Evolutionary conservation across 1,140 invertebrate genomes (phyloP), one percentile per base, ranked within the genome.

Genomic region (Drosophila triauraria): DNA sequence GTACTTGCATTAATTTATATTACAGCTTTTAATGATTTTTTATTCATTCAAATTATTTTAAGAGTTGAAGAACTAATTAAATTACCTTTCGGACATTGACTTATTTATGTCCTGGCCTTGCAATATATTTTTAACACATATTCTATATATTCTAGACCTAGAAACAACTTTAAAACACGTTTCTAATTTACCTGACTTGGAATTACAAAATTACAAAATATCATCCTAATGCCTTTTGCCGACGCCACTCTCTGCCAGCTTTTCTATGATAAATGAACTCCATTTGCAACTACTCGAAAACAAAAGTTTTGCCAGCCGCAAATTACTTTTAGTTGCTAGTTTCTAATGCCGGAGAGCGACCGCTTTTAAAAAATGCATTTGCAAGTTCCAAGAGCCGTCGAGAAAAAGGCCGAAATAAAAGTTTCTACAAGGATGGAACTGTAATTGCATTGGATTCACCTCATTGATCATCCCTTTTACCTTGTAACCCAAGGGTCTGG

Each of bases 281-380:
- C 62, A 65, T 46, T 65, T 63, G 58, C 57, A 62, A 46, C 62
- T 35, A 46, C 40, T 46, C 40, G 46, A 51, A 35, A 69, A 44
- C 43, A 69, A 70, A 70, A 70, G 40, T 70, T 68, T 70, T 12
- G 27, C 40, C 25, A 13, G 58, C 64, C 67, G 25, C 67, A 70
- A 70, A 68, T 70, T 70, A 70, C 67, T 70, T 70, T 68, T 70
- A 70, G 62, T 70, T 70, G 27, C n/a, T 46, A 12, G 30, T 51
- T 65, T 65, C 60, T 65, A 65, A 65, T 51, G 61, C 38, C 44
- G 43, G 23, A 44, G 57, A 59, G 57, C 17, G 40, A 58, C 23
- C 17, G 38, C 62, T 65, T 43, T 62, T 65, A 62, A 65, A 69
- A 51, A 69, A 69, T 51, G 65, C 46, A 69, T 65, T 68, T 64